phyloP scores from a whole-genome alignment of 2,797 vertebrate species.

The Macropodus opercularis region DNA sequence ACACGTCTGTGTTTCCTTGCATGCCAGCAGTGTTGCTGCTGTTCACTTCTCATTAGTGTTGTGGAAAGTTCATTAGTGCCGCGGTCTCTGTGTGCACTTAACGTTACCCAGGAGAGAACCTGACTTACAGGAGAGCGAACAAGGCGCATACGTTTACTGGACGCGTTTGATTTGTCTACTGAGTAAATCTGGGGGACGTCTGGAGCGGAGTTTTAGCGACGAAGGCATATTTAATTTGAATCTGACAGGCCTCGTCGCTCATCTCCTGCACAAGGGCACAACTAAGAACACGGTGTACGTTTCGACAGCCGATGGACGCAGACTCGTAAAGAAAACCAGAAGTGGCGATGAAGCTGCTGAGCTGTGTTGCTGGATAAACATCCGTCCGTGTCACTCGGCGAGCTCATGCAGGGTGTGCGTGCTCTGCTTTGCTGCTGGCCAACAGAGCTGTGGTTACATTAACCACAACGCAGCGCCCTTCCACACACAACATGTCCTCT shows the following conservation, averaged over 20 bases:
- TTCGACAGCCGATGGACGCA: neutral
- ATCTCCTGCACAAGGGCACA: conserved; percentile 10
- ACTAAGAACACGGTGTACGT: neutral
- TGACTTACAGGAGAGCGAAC: conserved; percentile 40
- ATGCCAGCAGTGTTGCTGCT: conserved; percentile 36
- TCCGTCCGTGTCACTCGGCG: conserved; percentile 16
- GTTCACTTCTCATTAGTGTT: conserved; percentile 59
- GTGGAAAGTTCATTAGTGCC: conserved; percentile 53
- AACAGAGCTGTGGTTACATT: conserved; percentile 30
- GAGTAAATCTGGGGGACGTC: conserved; percentile 52
- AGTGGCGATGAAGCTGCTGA: neutral
- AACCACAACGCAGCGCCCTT: conserved; percentile 42
- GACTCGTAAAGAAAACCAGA: neutral
- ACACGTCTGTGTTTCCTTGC: conserved; percentile 33
- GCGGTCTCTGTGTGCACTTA: conserved; percentile 48
- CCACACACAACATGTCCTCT: conserved; percentile 2
- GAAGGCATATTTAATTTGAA: conserved; percentile 11
- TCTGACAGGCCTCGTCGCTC: conserved; percentile 4
- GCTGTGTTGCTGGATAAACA: conserved; percentile 22
- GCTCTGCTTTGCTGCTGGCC: conserved; percentile 35
- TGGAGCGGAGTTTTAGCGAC: conserved; percentile 21
- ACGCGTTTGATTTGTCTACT: conserved; percentile 53
- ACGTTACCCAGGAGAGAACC: conserved; percentile 40
- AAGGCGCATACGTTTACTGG: neutral
- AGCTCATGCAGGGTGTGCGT: conserved; percentile 16